Conservation (phyloP, 2,797 vertebrate genomes). For the Mus minutoides region DNA sequence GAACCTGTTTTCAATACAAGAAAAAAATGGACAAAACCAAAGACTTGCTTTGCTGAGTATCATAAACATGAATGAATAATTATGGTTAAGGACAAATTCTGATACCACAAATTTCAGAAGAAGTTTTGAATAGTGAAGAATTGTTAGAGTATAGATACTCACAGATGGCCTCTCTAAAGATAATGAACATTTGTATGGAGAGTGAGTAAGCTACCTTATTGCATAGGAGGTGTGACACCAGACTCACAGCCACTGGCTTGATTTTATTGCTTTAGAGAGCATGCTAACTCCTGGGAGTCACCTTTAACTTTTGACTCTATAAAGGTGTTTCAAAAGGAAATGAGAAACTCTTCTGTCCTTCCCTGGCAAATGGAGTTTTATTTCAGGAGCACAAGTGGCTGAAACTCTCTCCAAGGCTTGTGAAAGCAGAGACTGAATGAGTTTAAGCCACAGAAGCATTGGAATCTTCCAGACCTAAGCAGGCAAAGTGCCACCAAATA, state of each 20-base stretch:
- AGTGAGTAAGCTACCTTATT: not conserved
- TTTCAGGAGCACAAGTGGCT: slow-evolving; percentile 67
- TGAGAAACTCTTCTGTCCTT: slow-evolving; percentile 74
- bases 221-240: not conserved
- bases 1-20: not conserved
- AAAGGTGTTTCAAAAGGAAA: slow-evolving; percentile 78
- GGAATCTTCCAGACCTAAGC: slow-evolving; percentile 41
- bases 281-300: slow-evolving; percentile 68
- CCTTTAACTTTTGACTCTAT: slow-evolving; percentile 74
- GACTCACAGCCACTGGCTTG: slow-evolving; percentile 57
- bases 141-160: not conserved
- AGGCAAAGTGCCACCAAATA: slow-evolving; percentile 29
- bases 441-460: slow-evolving; percentile 61
- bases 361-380: slow-evolving; percentile 73
- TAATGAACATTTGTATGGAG: not conserved
- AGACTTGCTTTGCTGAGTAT: not conserved
- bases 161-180: not conserved
- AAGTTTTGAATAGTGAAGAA: not conserved
- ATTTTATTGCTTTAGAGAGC: slow-evolving; percentile 79
- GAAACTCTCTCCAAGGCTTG: slow-evolving; percentile 67
- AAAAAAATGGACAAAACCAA: slow-evolving; percentile 19
- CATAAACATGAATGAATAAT: not conserved
- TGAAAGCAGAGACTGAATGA: slow-evolving; percentile 25
- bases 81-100: not conserved
- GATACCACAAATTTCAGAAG: not conserved